phyloP scores from a whole-genome alignment of 2,888 invertebrate species.

The Actias luna region DNA sequence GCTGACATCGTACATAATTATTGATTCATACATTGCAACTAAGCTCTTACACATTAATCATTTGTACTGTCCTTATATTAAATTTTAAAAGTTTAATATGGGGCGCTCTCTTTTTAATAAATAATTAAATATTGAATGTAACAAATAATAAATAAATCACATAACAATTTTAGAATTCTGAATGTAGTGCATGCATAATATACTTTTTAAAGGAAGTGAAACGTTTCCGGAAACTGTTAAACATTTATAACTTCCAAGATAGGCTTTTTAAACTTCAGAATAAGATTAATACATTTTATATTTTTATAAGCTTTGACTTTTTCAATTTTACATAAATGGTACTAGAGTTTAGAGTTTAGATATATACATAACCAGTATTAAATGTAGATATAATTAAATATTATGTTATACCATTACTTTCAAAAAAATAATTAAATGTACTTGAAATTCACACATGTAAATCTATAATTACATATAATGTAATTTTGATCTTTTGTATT shows the following conservation, averaged over 20 bases:
- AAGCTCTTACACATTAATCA: background rate
- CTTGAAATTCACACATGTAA: too few species aligned
- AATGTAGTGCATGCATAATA: background rate
- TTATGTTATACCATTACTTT: too few species aligned
- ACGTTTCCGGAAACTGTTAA: background rate
- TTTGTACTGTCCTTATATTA: background rate
- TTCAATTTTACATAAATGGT: too few species aligned
- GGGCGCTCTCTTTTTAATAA: too few species aligned
- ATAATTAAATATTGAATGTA: too few species aligned
- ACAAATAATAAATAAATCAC: background rate
- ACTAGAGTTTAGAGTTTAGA: too few species aligned
- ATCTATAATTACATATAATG: too few species aligned
- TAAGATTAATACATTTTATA: background rate
- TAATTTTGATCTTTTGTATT: too few species aligned
- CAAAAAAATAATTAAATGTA: too few species aligned
- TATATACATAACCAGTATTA: too few species aligned
- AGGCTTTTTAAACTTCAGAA: background rate
- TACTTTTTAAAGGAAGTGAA: background rate
- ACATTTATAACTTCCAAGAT: background rate
- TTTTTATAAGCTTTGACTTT: background rate
- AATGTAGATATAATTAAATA: too few species aligned
- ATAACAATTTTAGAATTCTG: background rate
- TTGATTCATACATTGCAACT: background rate
- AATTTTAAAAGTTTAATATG: constrained; percentile 16
- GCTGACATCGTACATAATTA: background rate